Percentiles rank a stretch among this genome's conserved stretches.
These are phyloP conservation scores for Habropoda laboriosa DNA, from an alignment of 1,140 invertebrate species.

Conservation along the genomic window DNA sequence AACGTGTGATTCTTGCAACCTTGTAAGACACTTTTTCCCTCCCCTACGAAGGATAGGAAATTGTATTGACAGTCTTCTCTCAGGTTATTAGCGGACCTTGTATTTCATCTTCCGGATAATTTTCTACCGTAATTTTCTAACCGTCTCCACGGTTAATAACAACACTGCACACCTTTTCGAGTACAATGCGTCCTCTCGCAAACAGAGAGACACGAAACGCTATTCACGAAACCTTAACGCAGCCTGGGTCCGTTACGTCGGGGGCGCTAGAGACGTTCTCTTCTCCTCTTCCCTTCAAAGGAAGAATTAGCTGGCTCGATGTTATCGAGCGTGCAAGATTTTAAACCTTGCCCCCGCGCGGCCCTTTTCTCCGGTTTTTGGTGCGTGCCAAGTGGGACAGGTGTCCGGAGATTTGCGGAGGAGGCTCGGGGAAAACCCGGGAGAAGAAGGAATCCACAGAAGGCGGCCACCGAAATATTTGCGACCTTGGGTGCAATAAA, in stretches of 20 bases:
- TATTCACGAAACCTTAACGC: neutral
- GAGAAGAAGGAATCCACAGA: neutral
- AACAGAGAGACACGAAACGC: too few species aligned
- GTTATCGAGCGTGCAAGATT: slow-evolving; percentile 12
- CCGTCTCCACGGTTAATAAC: too few species aligned
- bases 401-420: slow-evolving; percentile 13
- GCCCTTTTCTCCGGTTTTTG: neutral
- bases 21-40: neutral
- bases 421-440: neutral
- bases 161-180: neutral
- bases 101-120: neutral
- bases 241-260: neutral
- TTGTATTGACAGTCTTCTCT: neutral
- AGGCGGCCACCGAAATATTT: slow-evolving; percentile 40
- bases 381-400: slow-evolving; percentile 40
- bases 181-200: neutral
- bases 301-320: neutral
- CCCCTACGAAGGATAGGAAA: too few species aligned
- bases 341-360: slow-evolving; percentile 19
- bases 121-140: too few species aligned
- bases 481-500: slow-evolving; percentile 37
- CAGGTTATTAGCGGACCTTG: neutral
- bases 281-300: too few species aligned
- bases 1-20: neutral
- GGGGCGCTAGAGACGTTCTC: too few species aligned